Percentiles rank a stretch among this genome's conserved stretches.
Evolutionary conservation across 2,113 vertebrate species (phyloP).

Genomic region (Cephalopterus ornatus): DNA sequence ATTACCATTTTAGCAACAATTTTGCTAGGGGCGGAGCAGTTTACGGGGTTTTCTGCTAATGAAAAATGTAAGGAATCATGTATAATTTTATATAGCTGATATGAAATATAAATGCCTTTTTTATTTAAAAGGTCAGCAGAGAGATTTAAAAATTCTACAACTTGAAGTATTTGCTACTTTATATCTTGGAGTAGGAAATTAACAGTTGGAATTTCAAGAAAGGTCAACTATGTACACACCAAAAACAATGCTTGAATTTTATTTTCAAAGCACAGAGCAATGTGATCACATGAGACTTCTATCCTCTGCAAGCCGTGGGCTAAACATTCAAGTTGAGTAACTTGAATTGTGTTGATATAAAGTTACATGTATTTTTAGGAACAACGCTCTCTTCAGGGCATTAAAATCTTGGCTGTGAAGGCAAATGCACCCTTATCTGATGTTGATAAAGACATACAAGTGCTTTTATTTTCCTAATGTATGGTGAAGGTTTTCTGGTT

Average conservation of each 20-base stretch:
- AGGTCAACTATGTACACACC: neutral
- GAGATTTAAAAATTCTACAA: neutral
- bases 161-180: neutral
- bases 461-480: slow-evolving; percentile 39
- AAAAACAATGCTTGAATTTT: neutral
- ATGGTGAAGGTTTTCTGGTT: slow-evolving; percentile 49
- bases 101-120: neutral
- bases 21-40: neutral
- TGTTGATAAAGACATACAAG: slow-evolving; percentile 32
- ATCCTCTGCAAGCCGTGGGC: neutral
- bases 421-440: slow-evolving; percentile 4
- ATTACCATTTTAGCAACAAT: neutral
- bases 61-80: neutral
- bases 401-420: slow-evolving; percentile 41
- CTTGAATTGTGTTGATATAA: slow-evolving; percentile 15
- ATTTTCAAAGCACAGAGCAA: neutral
- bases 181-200: neutral
- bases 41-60: neutral
- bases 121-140: neutral
- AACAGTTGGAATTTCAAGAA: neutral
- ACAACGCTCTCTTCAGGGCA: neutral
- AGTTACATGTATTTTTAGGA: slow-evolving; percentile 37
- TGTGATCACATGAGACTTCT: neutral
- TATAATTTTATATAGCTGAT: neutral
- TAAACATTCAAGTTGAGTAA: slow-evolving; percentile 27